Percentiles rank a stretch among this genome's conserved stretches.
These are phyloP conservation scores for Acropternis orthonyx DNA, from an alignment of 2,797 vertebrate species.

Conservation along the genomic window DNA sequence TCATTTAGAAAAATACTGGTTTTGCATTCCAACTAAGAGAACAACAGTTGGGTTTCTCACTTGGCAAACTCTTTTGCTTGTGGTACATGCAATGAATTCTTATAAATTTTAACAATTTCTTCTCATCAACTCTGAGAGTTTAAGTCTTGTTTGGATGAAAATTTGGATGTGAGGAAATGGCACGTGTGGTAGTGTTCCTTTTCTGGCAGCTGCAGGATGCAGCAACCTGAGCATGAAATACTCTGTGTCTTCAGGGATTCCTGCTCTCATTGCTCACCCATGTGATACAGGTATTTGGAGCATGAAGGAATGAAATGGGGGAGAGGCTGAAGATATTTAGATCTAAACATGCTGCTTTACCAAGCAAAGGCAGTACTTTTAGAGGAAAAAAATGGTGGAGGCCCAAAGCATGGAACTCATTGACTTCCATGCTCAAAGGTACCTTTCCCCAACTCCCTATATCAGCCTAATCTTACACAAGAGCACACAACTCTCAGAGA, in stretches of 20 bases:
- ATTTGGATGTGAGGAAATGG: neutral
- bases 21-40: neutral
- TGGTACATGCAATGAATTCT: neutral
- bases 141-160: neutral
- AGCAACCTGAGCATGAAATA: constrained; percentile 21
- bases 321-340: neutral
- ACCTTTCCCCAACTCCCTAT: neutral
- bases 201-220: neutral
- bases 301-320: neutral
- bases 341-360: neutral
- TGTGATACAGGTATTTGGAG: constrained; percentile 25
- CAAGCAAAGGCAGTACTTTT: neutral
- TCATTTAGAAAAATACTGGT: neutral
- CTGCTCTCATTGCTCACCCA: neutral
- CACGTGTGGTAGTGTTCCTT: neutral
- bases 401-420: neutral
- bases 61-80: neutral
- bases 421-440: neutral
- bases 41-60: neutral
- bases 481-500: neutral
- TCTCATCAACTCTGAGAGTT: neutral
- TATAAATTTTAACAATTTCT: neutral
- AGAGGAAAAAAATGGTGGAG: neutral
- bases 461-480: neutral
- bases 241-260: neutral